phyloP scores from a whole-genome alignment of 2,888 invertebrate species.

The Oithona nana region DNA sequence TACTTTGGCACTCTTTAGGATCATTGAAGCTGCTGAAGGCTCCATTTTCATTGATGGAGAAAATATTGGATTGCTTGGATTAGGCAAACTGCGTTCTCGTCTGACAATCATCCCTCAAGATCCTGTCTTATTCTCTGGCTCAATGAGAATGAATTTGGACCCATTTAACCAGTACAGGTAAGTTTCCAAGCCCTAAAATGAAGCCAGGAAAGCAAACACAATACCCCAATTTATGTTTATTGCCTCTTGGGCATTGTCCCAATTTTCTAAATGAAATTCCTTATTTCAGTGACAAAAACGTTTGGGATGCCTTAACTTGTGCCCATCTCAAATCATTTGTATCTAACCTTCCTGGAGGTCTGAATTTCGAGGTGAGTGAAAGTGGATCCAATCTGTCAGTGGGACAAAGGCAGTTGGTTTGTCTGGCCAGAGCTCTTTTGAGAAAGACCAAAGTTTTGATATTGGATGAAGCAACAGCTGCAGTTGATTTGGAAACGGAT shows the following conservation, averaged over 20 bases:
- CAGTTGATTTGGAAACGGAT: conserved; percentile 35
- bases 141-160: conserved; percentile 73
- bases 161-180: conserved; percentile 59
- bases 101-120: conserved; percentile 40
- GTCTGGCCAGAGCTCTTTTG: conserved; percentile 25
- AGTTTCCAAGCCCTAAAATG: no score
- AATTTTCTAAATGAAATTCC: no score
- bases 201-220: no score
- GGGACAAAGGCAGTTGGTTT: conserved; percentile 27
- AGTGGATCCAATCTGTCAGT: conserved; percentile 58
- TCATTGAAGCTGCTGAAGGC: conserved; percentile 27
- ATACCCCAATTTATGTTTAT: no score
- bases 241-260: no score
- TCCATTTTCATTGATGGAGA: conserved; percentile 30
- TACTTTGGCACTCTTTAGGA: conserved; percentile 27
- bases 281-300: conserved; percentile 57
- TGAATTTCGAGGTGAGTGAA: conserved; percentile 66
- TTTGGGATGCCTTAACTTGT: conserved; percentile 72
- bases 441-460: conserved; percentile 29
- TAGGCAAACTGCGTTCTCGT: conserved; percentile 27
- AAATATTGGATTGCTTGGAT: conserved; percentile 37
- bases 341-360: conserved; percentile 52
- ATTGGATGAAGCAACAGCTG: conserved; percentile 37
- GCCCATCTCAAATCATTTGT: conserved; percentile 75
- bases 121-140: conserved; percentile 82